Base-by-base conservation (phyloP, 2,797 vertebrate genomes). In the Ceryle rudis region DNA sequence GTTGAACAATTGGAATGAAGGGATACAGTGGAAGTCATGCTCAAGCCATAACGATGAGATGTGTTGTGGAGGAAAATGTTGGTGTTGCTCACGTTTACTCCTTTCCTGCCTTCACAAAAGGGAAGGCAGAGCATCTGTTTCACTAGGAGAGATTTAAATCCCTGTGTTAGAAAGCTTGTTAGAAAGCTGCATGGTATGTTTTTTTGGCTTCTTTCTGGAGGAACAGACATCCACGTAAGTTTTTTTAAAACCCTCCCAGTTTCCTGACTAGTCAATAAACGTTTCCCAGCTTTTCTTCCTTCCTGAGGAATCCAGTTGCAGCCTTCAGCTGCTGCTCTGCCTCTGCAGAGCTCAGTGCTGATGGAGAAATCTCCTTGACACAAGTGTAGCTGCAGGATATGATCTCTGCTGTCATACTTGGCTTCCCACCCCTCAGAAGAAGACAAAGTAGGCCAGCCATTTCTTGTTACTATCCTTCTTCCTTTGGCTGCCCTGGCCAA, bases 1-100 rank as follows among this genome's bases (percentile, higher is more conserved):
- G 95, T 97, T 44, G 35, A 92, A 91, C 70, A 80, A 71, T 97
- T 97, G 96, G 94, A 98, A 95, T 93, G 95, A 98, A 98, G 96
- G 96, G 96, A 97, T 97, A 90, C 89, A 79, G 96, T 70, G 94
- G 91, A 97, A 97, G 96, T 96, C 91, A 93, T 89, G 79, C 47
- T 95, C 96, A 97, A 97, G 97, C 97, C 97, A 95, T 98, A 97
- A 95, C 0, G 3, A 95, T 90, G 95, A 96, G 86, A 81, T 93
- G 90, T 97, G 86, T 97, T 90, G 60, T 95, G 93, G 91, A 96
- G 94, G 64, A 82, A 90, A 78, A 61, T 14, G 65, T 79, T 95
- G 14, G 1, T 83, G 91, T 95, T 95, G 77, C 83, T 96, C 60
- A 44, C 14, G 1, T 95, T 94, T 92, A 72, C 95, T 90, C 93